phyloP scores from a whole-genome alignment of 2,888 invertebrate genomes.

The Orgyia antiqua region DNA sequence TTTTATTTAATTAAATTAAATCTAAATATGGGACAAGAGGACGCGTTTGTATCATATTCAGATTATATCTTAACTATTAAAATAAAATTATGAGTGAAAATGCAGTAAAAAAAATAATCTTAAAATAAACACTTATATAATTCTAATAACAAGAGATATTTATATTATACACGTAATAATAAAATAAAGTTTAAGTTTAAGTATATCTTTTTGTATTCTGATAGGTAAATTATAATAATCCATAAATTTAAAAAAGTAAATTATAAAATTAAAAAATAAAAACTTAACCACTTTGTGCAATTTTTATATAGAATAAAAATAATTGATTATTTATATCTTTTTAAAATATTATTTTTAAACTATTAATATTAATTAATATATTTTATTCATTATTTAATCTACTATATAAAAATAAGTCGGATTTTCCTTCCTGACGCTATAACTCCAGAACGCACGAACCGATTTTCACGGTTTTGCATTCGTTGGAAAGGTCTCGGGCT shows the following conservation, averaged over 20 bases:
- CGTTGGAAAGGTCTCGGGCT: no score
- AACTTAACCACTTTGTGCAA: slow-evolving; percentile 57
- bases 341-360: background rate
- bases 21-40: slow-evolving; percentile 63
- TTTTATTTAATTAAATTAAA: slow-evolving; percentile 1
- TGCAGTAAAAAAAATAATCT: slow-evolving; percentile 48
- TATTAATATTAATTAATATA: no score
- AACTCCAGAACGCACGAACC: no score
- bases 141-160: background rate
- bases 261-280: background rate
- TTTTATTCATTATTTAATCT: background rate
- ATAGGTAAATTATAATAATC: background rate
- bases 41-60: slow-evolving; percentile 63
- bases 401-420: no score
- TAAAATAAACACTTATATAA: slow-evolving; percentile 1
- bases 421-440: no score
- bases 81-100: slow-evolving; percentile 48
- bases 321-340: background rate
- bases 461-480: no score
- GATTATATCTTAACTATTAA: slow-evolving; percentile 10
- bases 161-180: no score
- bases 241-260: background rate
- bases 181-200: no score
- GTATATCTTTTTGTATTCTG: background rate
- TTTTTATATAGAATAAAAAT: slow-evolving; percentile 21